These are phyloP conservation scores for Notechis scutatus DNA, from an alignment of 2,113 vertebrate genomes.

Conservation along the genomic window DNA sequence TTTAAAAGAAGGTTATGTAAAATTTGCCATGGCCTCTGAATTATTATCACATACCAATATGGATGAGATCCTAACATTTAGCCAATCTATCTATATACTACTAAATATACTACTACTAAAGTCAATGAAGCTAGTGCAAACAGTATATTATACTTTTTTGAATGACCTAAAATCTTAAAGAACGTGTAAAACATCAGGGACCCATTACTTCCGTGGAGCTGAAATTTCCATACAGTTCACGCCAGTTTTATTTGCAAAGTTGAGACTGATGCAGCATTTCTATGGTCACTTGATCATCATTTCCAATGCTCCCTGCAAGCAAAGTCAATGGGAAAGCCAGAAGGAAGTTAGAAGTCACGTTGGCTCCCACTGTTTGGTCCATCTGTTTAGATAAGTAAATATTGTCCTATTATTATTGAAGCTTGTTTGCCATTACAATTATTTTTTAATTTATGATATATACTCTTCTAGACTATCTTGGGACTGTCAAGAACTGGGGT, in stretches of 20 bases:
- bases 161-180: neutral
- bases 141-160: neutral
- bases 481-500: neutral
- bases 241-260: neutral
- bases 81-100: neutral
- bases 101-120: no score
- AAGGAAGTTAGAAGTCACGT: neutral
- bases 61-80: neutral
- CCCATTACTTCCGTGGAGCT: neutral
- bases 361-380: neutral
- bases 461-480: neutral
- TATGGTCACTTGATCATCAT: neutral
- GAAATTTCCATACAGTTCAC: neutral
- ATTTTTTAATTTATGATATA: neutral
- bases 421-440: neutral
- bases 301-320: neutral
- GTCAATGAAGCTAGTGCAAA: neutral
- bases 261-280: neutral
- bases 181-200: neutral
- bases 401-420: neutral
- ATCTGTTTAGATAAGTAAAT: neutral
- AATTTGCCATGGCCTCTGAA: neutral
- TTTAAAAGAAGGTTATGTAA: neutral
- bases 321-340: neutral
- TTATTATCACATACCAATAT: neutral